Conservation (phyloP, 2,113 vertebrate species). For the Cettia cetti region DNA sequence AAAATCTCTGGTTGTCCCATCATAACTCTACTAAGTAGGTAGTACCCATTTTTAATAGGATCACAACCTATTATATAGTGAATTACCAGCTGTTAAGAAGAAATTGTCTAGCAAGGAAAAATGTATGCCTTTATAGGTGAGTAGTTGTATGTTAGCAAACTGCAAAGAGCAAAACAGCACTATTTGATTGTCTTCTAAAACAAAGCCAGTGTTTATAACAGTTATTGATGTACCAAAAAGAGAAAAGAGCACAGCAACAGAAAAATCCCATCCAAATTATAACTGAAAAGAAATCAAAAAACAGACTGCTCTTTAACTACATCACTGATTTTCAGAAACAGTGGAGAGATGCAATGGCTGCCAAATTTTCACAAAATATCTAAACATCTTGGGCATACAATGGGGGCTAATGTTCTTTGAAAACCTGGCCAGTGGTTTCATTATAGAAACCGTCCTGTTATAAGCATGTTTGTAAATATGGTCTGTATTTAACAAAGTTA, state of each 20-base stretch:
- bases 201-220: not conserved
- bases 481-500: not conserved
- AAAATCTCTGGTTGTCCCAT: not conserved
- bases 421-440: not conserved
- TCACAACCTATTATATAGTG: not conserved
- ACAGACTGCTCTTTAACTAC: accelerated
- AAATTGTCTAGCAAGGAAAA: not conserved
- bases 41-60: not conserved
- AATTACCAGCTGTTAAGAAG: not conserved
- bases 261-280: not conserved
- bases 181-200: not conserved
- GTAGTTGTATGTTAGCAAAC: accelerated
- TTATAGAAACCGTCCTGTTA: not conserved
- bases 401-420: not conserved
- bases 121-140: not conserved
- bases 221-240: not conserved
- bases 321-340: not conserved
- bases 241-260: not conserved
- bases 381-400: not conserved
- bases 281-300: not conserved
- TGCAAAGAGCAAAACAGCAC: not conserved
- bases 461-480: not conserved
- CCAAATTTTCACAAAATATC: not conserved
- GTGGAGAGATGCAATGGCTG: not conserved
- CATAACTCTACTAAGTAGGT: not conserved